Evolutionary conservation across 2,888 invertebrate genomes (phyloP), one percentile per base, ranked within the genome.

Genomic region (Conistra vaccinii): DNA sequence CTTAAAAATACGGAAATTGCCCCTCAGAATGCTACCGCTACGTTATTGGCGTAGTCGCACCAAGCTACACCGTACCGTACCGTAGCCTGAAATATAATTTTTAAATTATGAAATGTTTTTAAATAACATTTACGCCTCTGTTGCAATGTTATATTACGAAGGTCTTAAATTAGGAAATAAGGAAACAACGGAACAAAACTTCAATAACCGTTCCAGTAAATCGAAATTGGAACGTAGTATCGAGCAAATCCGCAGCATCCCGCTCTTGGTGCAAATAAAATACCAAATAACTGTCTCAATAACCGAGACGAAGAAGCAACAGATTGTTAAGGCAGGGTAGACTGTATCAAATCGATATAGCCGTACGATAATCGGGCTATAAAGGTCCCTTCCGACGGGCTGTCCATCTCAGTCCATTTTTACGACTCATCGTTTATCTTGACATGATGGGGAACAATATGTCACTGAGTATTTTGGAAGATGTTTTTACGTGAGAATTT

Each of bases 371-470:
- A 92, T 91, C 89, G 88, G 70, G 81, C 88, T 83, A 89, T 94
- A 91, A 93, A 93, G 89, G 73, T 83, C 78, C 85, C 74, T 17
- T 26, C 68, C 84, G 89, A 88, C 62, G 51, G 45, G 35, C 35
- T 48, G 39, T 80, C 74, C 60, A 71, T 58, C 61, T 69, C 63
- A 23, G 6, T 53, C 66, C 29, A 35, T 53, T 80, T 84, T 84
- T 79, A 88, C 87, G 88, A 88, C 73, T 81, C 63, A 84, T 90
- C 91, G 88, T 93, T 93, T 91, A 91, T 92, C 91, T 90, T 88
- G 86, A 85, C 87, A 83, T 89, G 85, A 84, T 79, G 78, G 78
- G 76, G 69, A 69, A 67, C 66, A 66, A 73, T 87, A 72, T 60
- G 57, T 75, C 61, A 45, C 61, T 20, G 35, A 51, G 45, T 39